Evolutionary conservation across 2,888 invertebrate genomes (phyloP), one percentile per base, ranked within the genome.

Genomic region (Sarcophaga subvicina): DNA sequence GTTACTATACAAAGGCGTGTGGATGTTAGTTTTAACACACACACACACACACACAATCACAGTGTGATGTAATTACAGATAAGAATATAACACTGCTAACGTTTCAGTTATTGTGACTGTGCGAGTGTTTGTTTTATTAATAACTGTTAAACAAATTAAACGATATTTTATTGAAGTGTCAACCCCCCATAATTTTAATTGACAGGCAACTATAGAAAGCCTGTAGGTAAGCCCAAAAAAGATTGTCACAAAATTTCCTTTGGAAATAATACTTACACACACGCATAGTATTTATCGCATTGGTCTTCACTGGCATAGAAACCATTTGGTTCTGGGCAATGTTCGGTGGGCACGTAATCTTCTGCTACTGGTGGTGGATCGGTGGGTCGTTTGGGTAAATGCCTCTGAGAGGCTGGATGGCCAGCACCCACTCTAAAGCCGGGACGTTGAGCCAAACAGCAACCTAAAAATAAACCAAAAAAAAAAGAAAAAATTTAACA

Each of bases 241-340:
- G 22, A 27, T 27, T 27, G 27, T 27, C 27, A 37, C 8, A 37
- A 37, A 37, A 37, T 37, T 37, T 37, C 2, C 20, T 3, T 37
- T 8, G 17, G 45, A 54, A 1, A 54, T 88, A 90, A 54, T 88
- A 90, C 91, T 93, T 92, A 95, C 95, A 94, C 94, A 94, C 98
- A 98, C 87, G 96, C 96, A 93, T 97, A 96, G 91, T 97, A 98
- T 93, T 97, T 97, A 94, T 98, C 98, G 91, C 98, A 98, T 93
- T 98, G 97, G 90, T 96, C 96, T 17, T 96, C 95, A 91, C 97
- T 97, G 12, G 97, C 97, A 91, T 97, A 98, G 94, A 95, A 98
- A 11, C 98, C 98, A 90, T 96, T 95, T 0, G 95, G 94, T 90
- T 97, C 97, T 0, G 98, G 98, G 90, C 98, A 98, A 89, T 96